These are phyloP conservation scores for Acropora tenuis DNA, from an alignment of 64 coral and sea anemone genomes.

Conservation along the genomic window DNA sequence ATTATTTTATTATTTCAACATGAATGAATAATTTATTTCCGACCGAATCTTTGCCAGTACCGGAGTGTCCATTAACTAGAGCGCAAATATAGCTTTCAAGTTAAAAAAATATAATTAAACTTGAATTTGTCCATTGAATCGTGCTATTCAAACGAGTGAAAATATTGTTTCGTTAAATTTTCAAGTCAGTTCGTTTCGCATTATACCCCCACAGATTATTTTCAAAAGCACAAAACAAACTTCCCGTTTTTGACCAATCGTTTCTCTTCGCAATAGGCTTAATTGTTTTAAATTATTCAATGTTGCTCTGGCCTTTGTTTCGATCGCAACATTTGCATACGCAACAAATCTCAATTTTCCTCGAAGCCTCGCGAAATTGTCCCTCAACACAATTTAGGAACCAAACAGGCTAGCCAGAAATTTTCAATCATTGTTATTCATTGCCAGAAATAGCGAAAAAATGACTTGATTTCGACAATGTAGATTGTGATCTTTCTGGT, in stretches of 20 bases:
- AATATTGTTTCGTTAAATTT: not conserved
- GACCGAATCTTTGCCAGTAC: not conserved
- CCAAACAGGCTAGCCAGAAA: not conserved
- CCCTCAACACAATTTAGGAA: not conserved
- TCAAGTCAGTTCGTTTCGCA: not conserved
- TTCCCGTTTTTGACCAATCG: slow-evolving; percentile 12
- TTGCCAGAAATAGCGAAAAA: not conserved
- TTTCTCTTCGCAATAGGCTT: not conserved
- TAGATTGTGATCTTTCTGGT: not conserved
- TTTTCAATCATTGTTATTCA: not conserved
- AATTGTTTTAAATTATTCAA: not conserved
- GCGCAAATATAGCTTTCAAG: not conserved
- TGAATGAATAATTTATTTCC: slow-evolving; percentile 21
- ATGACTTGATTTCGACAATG: not conserved
- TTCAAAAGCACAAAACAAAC: not conserved
- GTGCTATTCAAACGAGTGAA: not conserved
- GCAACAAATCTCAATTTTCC: not conserved
- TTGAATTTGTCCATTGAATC: not conserved
- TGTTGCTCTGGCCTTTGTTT: slow-evolving; percentile 6
- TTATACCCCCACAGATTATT: slow-evolving; percentile 1
- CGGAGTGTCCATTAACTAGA: not conserved
- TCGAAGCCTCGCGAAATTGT: not conserved
- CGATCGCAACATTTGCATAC: slow-evolving; percentile 28
- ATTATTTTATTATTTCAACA: not conserved
- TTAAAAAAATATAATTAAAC: not conserved